Base-by-base conservation (phyloP, 2,888 invertebrate species). In the Campopleginae sp. region DNA sequence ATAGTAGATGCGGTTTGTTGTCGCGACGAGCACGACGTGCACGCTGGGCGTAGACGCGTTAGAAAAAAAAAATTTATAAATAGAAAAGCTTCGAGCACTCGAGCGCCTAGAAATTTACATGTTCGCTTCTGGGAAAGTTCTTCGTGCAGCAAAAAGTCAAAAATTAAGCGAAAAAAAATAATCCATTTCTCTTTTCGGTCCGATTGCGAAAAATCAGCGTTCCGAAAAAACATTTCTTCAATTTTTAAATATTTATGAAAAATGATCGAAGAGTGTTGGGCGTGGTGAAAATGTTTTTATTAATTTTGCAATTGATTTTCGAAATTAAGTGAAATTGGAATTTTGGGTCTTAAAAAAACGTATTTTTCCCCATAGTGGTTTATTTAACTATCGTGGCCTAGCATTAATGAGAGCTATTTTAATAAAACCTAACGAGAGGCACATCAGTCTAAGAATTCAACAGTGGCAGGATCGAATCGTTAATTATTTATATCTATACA, bases 31-130 rank as follows among this genome's bases (percentile, higher is more conserved):
- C 27, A 31, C 70, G 44, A 54, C 54, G 44, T 46, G 14, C 70
- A 46, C 68, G 68, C 70, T 44, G 58, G 74, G 74, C 58, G 80
- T 84, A 77, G 48, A 77, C 51, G 48, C 65, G 51, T 65, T 7
- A 71, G 17, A 33, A 71, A 33, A 54, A 71, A 23, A 75, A 42
- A 27, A 31, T 58, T 58, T 58, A 77, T 23, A 68, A 70, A 38
- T 42, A 58, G 31, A 78, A 33, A 14, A 48, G 48, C 12, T 31
- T 33, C 17, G 38, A 42, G 65, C 42, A 44, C 51, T 38, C 54
- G 48, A 23, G 31, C 48, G 46, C 68, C 27, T 42, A 46, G 68
- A 46, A 46, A 46, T 44, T 33, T n/a, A 33, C 14, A 58, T 58
- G 27, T 27, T 58, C 33, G 10, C 14, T 33, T 27, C 31, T 12